Evolutionary conservation across 2,888 invertebrate species (phyloP), one percentile per base, ranked within the genome.

Genomic region (Nomada flava): DNA sequence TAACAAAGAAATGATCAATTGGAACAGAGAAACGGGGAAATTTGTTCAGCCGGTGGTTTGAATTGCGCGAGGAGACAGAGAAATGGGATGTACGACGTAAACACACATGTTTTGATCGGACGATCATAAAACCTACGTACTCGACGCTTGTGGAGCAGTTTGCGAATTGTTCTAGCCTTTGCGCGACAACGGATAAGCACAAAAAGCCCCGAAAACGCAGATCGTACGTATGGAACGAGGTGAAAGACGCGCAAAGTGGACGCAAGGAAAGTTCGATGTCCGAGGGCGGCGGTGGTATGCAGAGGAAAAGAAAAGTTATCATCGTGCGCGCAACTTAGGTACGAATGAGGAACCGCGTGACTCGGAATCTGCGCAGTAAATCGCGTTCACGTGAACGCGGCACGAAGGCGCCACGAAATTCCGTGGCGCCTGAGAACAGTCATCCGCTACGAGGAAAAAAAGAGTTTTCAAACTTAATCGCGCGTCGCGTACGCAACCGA

Each of bases 341-440:
- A 82, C 72, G 64, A 79, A 78, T 42, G 80, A 76, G 60, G 65
- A 63, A 82, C 86, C 86, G 88, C 86, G 88, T 88, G 88, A 88
- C 86, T 86, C 79, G 86, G 88, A 88, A 88, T 88, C 88, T 88
- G 88, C 88, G 88, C 88, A 88, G 88, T 88, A 88, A 76, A 76
- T 78, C 77, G 79, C 70, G 82, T 86, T 86, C 83, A 73, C 86
- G 84, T 79, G 86, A 84, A 82, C 84, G 68, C 69, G 60, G 72
- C 76, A 67, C 62, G 74, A 84, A 79, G 75, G 76, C 83, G 71
- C 75, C 85, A 78, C 75, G 72, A 59, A 83, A 83, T 76, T 80
- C 62, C 73, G 74, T 26, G 50, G 60, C 29, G 29, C 29, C 5
- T 77, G 68, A 62, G 68, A 69, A 67, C 75, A 47, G 53, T 71